phyloP scores from a whole-genome alignment of 1,140 invertebrate genomes.

The Cherax quadricarinatus region DNA sequence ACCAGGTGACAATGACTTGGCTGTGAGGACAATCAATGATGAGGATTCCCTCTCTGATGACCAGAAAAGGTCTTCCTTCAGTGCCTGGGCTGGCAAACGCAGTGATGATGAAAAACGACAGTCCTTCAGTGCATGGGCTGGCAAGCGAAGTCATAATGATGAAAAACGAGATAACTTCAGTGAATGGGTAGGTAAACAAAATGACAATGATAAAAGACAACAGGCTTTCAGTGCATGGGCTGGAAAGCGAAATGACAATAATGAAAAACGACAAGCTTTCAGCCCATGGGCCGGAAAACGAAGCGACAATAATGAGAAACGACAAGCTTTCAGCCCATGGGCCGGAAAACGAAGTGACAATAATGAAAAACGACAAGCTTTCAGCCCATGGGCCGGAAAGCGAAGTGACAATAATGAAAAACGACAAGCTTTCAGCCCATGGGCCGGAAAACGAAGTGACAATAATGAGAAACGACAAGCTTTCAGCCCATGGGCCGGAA shows the following conservation, averaged over 20 bases:
- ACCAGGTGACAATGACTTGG: not conserved
- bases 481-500: conserved; percentile 40
- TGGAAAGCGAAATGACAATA: conserved; percentile 6
- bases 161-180: conserved; percentile 28
- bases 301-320: not conserved
- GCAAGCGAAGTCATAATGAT: conserved; percentile 11
- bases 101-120: conserved; percentile 15
- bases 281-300: conserved; percentile 26
- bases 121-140: conserved; percentile 32
- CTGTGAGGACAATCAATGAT: not conserved
- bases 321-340: conserved; percentile 23
- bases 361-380: conserved; percentile 31
- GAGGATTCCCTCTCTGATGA: not conserved
- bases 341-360: conserved; percentile 26
- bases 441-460: not conserved
- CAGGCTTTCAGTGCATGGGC: conserved; percentile 33
- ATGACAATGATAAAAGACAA: not conserved
- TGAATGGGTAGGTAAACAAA: conserved; percentile 34
- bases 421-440: conserved; percentile 17
- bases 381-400: conserved; percentile 25
- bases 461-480: not conserved
- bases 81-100: conserved; percentile 35
- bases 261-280: not conserved
- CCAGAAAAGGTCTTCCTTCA: conserved; percentile 13
- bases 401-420: not conserved